phyloP scores from a whole-genome alignment of 2,888 invertebrate genomes.

The Anodontia alba region DNA sequence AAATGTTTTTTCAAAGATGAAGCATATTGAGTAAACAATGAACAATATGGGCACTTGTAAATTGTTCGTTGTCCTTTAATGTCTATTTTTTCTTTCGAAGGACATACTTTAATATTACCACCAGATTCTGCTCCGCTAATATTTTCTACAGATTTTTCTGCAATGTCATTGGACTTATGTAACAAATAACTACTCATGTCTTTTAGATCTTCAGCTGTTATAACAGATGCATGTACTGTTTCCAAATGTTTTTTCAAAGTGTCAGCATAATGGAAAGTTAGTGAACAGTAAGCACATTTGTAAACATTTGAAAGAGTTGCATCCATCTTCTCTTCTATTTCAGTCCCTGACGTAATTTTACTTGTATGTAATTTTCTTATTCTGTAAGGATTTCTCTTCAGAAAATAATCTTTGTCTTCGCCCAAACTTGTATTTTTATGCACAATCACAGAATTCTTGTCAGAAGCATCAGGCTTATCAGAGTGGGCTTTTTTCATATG shows the following conservation, averaged over 20 bases:
- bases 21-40: background rate
- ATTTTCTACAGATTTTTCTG: background rate
- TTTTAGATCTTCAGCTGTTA: too few relatives aligned
- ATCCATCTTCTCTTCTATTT: too few relatives aligned
- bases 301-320: too few relatives aligned
- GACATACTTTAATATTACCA: background rate
- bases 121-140: background rate
- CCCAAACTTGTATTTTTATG: background rate
- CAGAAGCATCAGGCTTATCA: background rate
- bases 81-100: background rate
- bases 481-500: background rate
- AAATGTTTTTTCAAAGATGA: background rate
- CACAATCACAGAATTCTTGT: background rate
- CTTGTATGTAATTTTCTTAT: too few relatives aligned
- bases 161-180: background rate
- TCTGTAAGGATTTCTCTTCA: too few relatives aligned
- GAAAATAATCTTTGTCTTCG: too few relatives aligned
- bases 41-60: slow-evolving; percentile 5
- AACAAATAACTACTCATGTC: too few relatives aligned
- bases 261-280: too few relatives aligned
- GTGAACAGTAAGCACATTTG: too few relatives aligned
- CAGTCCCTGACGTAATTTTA: too few relatives aligned
- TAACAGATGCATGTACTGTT: too few relatives aligned
- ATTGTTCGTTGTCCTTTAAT: background rate
- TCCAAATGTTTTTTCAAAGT: too few relatives aligned